Evolutionary conservation across 2,888 invertebrate genomes (phyloP), one percentile per base, ranked within the genome.

Genomic region (Orchestes rusci): DNA sequence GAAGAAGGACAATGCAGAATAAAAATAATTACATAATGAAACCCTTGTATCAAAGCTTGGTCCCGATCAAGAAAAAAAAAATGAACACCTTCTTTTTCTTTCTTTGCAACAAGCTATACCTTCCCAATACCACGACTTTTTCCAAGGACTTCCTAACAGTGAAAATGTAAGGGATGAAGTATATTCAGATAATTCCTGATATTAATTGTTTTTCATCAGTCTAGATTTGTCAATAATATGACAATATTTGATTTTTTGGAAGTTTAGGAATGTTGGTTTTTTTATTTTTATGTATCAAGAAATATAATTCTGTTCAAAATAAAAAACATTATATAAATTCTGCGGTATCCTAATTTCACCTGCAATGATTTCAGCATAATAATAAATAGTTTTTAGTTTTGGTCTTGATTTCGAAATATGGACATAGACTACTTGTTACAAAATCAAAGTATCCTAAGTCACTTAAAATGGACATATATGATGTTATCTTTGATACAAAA

Each of bases 61-160:
- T 39, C 31, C 31, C 39, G 31, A 39, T 39, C 31, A 39, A 31
- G 31, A 39, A 39, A 29, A 39, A 39, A 29, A 39, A 31, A 20
- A 31, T 17, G 30, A 31, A 31, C 12, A 39, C 13, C 17, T 28
- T 19, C 38, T 38, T 38, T 38, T 31, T 19, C 31, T 39, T 31
- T 39, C 23, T 23, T 23, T 23, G 23, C 23, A n/a, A n/a, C n/a
- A 7, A 10, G 23, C 10, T 23, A 23, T 23, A 23, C 23, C 23
- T 23, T 23, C 23, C 10, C 23, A 23, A 23, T 10, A 23, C 23
- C 10, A 23, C 23, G 23, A 23, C 23, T 23, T 23, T 23, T 23
- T 23, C 10, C 23, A 23, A 10, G 10, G 23, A 23, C 7, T 23
- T 10, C 23, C 23, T 23, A 7, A 23, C 23, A 23, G 23, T 23